Evolutionary conservation across 1,140 invertebrate species (phyloP).

Genomic region (Popillia japonica): DNA sequence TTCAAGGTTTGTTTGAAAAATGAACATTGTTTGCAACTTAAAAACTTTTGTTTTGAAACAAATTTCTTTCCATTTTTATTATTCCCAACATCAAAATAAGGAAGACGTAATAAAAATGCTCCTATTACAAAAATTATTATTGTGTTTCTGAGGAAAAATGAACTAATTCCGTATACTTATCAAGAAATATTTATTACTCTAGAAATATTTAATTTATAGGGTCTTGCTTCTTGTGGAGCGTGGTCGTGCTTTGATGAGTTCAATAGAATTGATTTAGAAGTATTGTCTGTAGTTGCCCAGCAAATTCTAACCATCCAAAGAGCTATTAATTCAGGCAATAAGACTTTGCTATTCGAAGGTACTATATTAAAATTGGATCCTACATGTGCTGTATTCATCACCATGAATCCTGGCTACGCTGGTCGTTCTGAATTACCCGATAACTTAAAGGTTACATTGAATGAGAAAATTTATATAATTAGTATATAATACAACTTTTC

Average conservation of each 20-base stretch:
- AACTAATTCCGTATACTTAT: too few species aligned
- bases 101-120: too few species aligned
- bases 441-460: conserved; percentile 84
- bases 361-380: conserved; percentile 86
- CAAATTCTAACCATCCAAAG: conserved; percentile 85
- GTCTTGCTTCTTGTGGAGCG: conserved; percentile 91
- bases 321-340: conserved; percentile 78
- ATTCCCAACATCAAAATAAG: too few species aligned
- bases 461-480: too few species aligned
- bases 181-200: too few species aligned
- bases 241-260: conserved; percentile 99
- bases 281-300: conserved; percentile 91
- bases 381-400: conserved; percentile 94
- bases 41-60: too few species aligned
- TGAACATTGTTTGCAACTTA: too few species aligned
- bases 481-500: neutral
- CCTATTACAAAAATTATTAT: too few species aligned
- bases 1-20: conserved; percentile 86
- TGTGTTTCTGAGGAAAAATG: too few species aligned
- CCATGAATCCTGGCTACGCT: conserved; percentile 96
- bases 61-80: too few species aligned
- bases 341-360: conserved; percentile 87
- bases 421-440: conserved; percentile 91
- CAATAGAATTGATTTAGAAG: conserved; percentile 84
- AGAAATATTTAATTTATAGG: too few species aligned